phyloP scores from a whole-genome alignment of 2,888 invertebrate species.

The Vanessa cardui region DNA sequence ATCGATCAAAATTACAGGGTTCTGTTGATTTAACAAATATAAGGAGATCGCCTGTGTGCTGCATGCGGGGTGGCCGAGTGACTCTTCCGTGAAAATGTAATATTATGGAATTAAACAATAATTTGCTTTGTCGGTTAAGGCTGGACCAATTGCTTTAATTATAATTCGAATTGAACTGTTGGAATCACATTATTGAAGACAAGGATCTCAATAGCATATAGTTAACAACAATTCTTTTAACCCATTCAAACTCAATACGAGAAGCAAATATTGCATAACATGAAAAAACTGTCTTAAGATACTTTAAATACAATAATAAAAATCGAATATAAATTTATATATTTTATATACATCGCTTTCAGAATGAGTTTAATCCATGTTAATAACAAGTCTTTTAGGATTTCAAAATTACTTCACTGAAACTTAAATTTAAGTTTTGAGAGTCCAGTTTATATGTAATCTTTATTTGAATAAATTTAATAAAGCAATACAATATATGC shows the following conservation, averaged over 20 bases:
- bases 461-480: too few relatives aligned
- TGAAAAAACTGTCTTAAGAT: too few relatives aligned
- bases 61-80: constrained; percentile 71
- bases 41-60: constrained; percentile 68
- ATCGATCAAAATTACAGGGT: constrained; percentile 83
- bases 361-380: constrained; percentile 3
- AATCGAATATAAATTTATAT: too few relatives aligned
- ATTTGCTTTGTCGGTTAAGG: constrained; percentile 67
- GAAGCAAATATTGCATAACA: constrained; percentile 36
- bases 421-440: too few relatives aligned
- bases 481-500: too few relatives aligned
- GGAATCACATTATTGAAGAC: constrained; percentile 61
- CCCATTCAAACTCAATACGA: constrained; percentile 50
- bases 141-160: constrained; percentile 76
- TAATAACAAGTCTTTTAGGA: too few relatives aligned
- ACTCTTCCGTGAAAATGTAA: constrained; percentile 77
- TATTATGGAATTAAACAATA: constrained; percentile 72
- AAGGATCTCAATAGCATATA: constrained; percentile 64
- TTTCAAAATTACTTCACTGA: too few relatives aligned
- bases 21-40: constrained; percentile 81
- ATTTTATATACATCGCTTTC: too few relatives aligned
- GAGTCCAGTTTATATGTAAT: too few relatives aligned
- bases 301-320: too few relatives aligned
- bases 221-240: constrained; percentile 62
- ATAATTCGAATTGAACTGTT: constrained; percentile 64